Percentiles rank a stretch among this genome's conserved stretches.
Evolutionary conservation across 2,113 vertebrate genomes (phyloP).

Genomic region (Danionella cerebrum): DNA sequence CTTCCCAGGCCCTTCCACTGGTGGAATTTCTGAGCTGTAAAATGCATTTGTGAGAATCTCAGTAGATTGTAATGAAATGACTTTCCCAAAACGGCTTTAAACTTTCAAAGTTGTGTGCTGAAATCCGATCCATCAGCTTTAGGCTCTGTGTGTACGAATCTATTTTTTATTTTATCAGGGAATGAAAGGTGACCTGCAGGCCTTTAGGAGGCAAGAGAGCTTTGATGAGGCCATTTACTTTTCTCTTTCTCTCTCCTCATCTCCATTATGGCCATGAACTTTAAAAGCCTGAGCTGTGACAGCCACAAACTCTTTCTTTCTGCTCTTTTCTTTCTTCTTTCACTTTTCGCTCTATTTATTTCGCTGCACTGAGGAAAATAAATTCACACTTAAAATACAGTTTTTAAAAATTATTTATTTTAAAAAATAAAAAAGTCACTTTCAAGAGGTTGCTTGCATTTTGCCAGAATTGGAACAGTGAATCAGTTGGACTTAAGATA

Average conservation of each 20-base stretch:
- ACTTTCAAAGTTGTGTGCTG: conserved; percentile 5
- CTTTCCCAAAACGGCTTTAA: conserved; percentile 25
- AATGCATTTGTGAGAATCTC: conserved; percentile 18
- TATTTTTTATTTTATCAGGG: conserved; percentile 28
- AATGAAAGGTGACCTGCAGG: conserved; percentile 23
- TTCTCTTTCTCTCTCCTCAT: conserved; percentile 28
- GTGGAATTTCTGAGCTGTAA: conserved; percentile 1
- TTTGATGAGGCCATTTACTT: conserved; percentile 49
- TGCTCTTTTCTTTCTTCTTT: too few relatives aligned
- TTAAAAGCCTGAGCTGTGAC: conserved; percentile 55
- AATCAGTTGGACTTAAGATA: too few relatives aligned
- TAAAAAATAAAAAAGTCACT: too few relatives aligned
- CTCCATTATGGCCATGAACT: conserved; percentile 60
- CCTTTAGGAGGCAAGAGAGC: conserved; percentile 45
- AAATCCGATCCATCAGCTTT: background rate
- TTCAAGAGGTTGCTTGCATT: too few relatives aligned
- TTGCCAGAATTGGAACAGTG: too few relatives aligned
- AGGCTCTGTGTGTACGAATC: conserved; percentile 42
- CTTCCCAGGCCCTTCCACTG: conserved; percentile 33
- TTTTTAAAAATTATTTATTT: too few relatives aligned
- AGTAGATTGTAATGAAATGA: conserved; percentile 41
- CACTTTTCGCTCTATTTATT: too few relatives aligned
- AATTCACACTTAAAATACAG: too few relatives aligned
- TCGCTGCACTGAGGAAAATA: too few relatives aligned
- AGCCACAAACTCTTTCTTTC: conserved; percentile 42